phyloP scores from a whole-genome alignment of 1,140 invertebrate species.

The Uloborus diversus region DNA sequence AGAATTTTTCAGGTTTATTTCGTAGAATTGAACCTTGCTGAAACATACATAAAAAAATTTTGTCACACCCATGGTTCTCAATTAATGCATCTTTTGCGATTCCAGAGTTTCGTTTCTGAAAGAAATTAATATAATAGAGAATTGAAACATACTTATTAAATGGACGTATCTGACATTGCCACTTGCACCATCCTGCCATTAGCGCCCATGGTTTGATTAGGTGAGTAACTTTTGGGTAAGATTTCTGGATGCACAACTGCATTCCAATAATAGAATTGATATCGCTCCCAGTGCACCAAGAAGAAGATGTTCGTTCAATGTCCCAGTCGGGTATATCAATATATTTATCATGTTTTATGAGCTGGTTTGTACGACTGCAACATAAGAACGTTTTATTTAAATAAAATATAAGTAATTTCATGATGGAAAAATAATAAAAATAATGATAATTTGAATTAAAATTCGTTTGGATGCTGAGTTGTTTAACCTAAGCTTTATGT shows the following conservation, averaged over 20 bases:
- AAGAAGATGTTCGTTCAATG: slow-evolving; percentile 19
- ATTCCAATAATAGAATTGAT: slow-evolving; percentile 17
- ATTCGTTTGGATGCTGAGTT: too few relatives aligned
- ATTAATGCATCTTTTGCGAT: too few relatives aligned
- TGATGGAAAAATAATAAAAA: too few relatives aligned
- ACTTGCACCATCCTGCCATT: slow-evolving; percentile 36
- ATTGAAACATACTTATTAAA: slow-evolving; percentile 30
- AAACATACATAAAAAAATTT: too few relatives aligned
- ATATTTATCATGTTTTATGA: slow-evolving; percentile 47
- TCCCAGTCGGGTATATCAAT: slow-evolving; percentile 48
- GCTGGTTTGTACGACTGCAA: slow-evolving; percentile 55
- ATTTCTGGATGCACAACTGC: slow-evolving; percentile 17
- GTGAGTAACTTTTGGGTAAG: slow-evolving; percentile 39
- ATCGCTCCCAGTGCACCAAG: not conserved
- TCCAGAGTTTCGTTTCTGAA: too few relatives aligned
- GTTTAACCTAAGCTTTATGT: too few relatives aligned
- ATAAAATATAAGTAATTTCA: not conserved
- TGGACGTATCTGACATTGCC: not conserved
- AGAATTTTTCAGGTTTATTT: too few relatives aligned
- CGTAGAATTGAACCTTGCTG: too few relatives aligned
- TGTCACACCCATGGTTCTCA: too few relatives aligned
- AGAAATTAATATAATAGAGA: too few relatives aligned
- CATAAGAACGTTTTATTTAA: not conserved
- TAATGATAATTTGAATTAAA: too few relatives aligned
- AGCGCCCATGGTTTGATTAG: slow-evolving; percentile 42